Conservation (phyloP, 2,113 vertebrate species). For the Plotosus lineatus region DNA sequence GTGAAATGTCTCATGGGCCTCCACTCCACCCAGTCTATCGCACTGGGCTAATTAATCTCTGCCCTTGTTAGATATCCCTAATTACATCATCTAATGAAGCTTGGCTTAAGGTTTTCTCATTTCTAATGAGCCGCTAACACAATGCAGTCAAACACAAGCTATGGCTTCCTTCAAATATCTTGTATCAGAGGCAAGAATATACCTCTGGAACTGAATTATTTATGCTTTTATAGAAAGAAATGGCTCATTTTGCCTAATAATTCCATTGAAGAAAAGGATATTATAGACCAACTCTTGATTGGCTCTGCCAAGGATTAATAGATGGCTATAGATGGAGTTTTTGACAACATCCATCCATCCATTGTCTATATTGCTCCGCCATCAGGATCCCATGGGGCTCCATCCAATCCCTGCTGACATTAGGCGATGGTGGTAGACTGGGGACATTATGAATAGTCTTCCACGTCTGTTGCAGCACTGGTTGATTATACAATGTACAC, state of each 20-base stretch:
- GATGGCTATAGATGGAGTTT: background rate
- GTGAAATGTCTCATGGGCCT: conserved; percentile 44
- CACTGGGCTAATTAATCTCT: conserved; percentile 70
- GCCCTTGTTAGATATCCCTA: conserved; percentile 65
- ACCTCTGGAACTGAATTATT: background rate
- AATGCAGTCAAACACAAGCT: conserved; percentile 33
- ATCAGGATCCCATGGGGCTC: too few relatives aligned
- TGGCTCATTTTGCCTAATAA: background rate
- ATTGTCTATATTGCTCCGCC: too few relatives aligned
- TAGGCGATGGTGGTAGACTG: too few relatives aligned
- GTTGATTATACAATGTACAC: too few relatives aligned
- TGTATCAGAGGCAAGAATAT: background rate
- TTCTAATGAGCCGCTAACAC: conserved; percentile 59
- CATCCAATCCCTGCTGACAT: too few relatives aligned
- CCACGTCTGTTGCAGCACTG: too few relatives aligned
- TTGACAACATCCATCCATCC: background rate
- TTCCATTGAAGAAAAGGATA: background rate
- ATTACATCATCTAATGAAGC: conserved; percentile 70
- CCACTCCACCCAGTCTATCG: conserved; percentile 49
- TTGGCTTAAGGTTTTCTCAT: conserved; percentile 52
- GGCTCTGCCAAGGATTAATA: background rate
- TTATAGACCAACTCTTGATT: background rate
- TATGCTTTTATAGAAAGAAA: background rate
- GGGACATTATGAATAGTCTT: too few relatives aligned
- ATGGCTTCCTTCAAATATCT: conserved; percentile 5